These are phyloP conservation scores for Drosophila sproati DNA, from an alignment of 1,140 invertebrate genomes.

Conservation along the genomic window DNA sequence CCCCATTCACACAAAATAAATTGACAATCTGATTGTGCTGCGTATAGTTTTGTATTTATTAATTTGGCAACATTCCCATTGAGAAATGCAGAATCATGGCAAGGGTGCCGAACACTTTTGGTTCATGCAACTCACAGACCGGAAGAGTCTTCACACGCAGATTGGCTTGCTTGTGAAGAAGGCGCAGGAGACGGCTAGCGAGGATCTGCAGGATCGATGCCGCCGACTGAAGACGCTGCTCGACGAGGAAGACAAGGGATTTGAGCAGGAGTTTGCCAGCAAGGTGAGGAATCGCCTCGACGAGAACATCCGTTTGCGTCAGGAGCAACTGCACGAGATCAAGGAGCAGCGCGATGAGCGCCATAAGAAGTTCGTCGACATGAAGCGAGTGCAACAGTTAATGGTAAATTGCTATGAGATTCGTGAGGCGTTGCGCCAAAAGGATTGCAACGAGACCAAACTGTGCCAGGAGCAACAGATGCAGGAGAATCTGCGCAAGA, in stretches of 20 bases:
- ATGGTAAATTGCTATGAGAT: conserved; percentile 76
- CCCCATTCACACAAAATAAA: conserved; percentile 8
- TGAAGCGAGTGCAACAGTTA: conserved; percentile 64
- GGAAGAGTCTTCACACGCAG: conserved; percentile 69
- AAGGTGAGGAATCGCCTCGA: conserved; percentile 72
- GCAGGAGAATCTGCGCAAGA: conserved; percentile 57
- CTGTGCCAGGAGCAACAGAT: conserved; percentile 74
- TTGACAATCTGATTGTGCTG: conserved; percentile 20
- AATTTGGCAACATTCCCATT: background rate
- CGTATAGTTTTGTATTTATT: conserved; percentile 13
- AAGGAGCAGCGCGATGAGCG: conserved; percentile 52
- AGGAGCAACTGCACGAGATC: conserved; percentile 60
- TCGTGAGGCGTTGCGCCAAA: conserved; percentile 64
- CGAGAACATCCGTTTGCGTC: conserved; percentile 66
- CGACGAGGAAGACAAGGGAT: conserved; percentile 68
- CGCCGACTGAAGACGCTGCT: conserved; percentile 50
- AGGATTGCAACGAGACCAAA: conserved; percentile 56
- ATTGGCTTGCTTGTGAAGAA: conserved; percentile 66
- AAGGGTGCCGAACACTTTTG: conserved; percentile 59
- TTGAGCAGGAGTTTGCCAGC: conserved; percentile 70
- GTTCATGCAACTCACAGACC: conserved; percentile 70
- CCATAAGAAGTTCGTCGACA: conserved; percentile 57
- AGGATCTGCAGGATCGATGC: conserved; percentile 62
- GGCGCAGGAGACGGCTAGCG: conserved; percentile 48
- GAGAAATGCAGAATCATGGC: conserved; percentile 50